Evolutionary conservation across 1,140 invertebrate genomes (phyloP).

Genomic region (Olivierus martensii): DNA sequence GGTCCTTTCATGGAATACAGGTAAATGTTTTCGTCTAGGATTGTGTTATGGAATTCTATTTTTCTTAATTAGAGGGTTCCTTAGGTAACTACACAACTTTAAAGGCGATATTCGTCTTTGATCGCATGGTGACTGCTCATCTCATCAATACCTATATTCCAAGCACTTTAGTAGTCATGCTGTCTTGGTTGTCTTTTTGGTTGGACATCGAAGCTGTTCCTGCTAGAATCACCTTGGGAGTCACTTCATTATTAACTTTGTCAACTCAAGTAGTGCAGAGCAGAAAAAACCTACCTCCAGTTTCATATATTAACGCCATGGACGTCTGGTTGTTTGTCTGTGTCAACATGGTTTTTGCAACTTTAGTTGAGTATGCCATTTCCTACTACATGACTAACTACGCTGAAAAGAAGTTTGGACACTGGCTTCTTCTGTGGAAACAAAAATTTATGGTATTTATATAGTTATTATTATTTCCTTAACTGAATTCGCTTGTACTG

Average conservation of each 20-base stretch:
- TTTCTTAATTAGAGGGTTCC: too few species aligned
- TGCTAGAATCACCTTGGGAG: slow-evolving; percentile 26
- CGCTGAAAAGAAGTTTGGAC: too few species aligned
- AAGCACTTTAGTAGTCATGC: slow-evolving; percentile 15
- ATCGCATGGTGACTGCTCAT: slow-evolving; percentile 13
- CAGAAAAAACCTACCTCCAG: slow-evolving; percentile 5
- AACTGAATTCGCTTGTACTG: too few species aligned
- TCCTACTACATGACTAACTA: not conserved
- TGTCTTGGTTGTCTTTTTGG: slow-evolving; percentile 29
- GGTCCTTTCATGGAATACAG: too few species aligned
- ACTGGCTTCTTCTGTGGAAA: too few species aligned
- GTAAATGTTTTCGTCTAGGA: too few species aligned
- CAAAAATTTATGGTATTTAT: too few species aligned
- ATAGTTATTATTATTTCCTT: too few species aligned
- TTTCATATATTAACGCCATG: slow-evolving; percentile 11
- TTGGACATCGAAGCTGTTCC: slow-evolving; percentile 30
- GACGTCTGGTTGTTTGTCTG: slow-evolving; percentile 15
- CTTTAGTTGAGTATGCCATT: slow-evolving; percentile 9
- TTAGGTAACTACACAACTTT: slow-evolving; percentile 1
- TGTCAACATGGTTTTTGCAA: slow-evolving; percentile 7
- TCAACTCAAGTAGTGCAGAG: slow-evolving; percentile 2
- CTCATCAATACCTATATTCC: slow-evolving; percentile 20
- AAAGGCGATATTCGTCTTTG: slow-evolving; percentile 14
- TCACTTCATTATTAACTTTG: slow-evolving; percentile 10
- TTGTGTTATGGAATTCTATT: too few species aligned